A percentile compares a stretch with the other conserved stretches of the same genome.
Evolutionary conservation across 2,888 invertebrate genomes (phyloP).

Genomic region (Pterostichus niger): DNA sequence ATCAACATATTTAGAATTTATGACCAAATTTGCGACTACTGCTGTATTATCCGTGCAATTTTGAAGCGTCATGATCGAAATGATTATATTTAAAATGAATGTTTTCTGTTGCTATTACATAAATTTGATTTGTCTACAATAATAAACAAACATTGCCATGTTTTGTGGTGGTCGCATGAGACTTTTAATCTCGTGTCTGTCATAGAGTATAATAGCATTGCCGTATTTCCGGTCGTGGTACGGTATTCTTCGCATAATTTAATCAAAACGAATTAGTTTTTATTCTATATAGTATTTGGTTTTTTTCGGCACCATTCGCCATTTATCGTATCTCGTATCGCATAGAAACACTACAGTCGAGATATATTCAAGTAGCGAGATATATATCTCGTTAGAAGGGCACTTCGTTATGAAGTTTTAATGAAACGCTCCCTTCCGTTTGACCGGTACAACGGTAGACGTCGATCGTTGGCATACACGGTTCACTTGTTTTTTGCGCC

Average conservation of each 20-base stretch:
- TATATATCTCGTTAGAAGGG: constrained; percentile 20
- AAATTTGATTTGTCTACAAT: too few relatives aligned
- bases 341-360: not conserved
- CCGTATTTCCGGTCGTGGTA: not conserved
- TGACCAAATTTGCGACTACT: constrained; percentile 1
- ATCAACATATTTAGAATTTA: constrained; percentile 2
- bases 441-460: not conserved
- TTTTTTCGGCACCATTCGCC: constrained; percentile 27
- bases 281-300: constrained; percentile 19
- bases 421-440: constrained; percentile 25
- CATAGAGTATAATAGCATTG: constrained; percentile 15
- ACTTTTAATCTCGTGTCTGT: constrained; percentile 8
- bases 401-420: constrained; percentile 41
- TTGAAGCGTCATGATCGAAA: too few relatives aligned
- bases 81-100: too few relatives aligned
- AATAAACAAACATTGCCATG: too few relatives aligned
- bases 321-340: constrained; percentile 36
- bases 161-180: not conserved
- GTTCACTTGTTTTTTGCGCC: not conserved
- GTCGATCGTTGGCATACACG: constrained; percentile 21
- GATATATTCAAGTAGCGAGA: constrained; percentile 27
- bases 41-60: too few relatives aligned
- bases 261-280: constrained; percentile 38
- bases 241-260: constrained; percentile 21
- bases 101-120: too few relatives aligned